Conservation (phyloP, 2,113 vertebrate species). For the Corythaeola cristata region DNA sequence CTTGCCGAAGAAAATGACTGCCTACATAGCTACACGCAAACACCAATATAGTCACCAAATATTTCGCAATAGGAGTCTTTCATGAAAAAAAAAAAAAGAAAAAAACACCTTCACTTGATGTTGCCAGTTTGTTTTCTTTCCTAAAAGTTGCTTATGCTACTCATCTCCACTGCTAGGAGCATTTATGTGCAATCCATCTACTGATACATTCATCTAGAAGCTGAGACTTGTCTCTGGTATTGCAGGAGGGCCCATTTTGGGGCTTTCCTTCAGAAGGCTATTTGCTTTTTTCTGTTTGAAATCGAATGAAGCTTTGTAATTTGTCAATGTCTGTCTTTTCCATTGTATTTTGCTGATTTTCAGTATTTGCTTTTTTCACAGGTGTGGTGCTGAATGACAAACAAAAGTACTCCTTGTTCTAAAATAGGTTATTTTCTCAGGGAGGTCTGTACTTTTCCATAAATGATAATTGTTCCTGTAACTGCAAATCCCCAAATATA, state of each 20-base stretch:
- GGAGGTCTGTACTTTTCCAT: not conserved
- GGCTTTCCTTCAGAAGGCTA: slow-evolving; percentile 36
- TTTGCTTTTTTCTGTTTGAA: slow-evolving; percentile 57
- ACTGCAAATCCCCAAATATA: not conserved
- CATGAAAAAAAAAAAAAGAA: not conserved
- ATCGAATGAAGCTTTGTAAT: slow-evolving; percentile 52
- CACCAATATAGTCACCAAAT: not conserved
- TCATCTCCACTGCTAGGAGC: slow-evolving; percentile 32
- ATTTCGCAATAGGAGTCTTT: not conserved
- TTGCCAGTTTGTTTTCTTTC: slow-evolving; percentile 49
- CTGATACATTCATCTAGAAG: slow-evolving; percentile 23
- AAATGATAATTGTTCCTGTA: not conserved
- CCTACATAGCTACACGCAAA: not conserved
- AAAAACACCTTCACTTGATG: not conserved
- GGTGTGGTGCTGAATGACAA: slow-evolving; percentile 26
- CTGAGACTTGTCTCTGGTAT: not conserved
- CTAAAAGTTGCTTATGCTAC: slow-evolving; percentile 40
- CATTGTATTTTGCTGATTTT: slow-evolving; percentile 45
- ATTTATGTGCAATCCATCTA: slow-evolving; percentile 44
- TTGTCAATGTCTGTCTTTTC: slow-evolving; percentile 31
- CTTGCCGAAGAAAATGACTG: not conserved
- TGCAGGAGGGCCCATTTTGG: not conserved
- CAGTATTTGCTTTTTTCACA: slow-evolving; percentile 27
- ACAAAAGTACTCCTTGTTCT: slow-evolving; percentile 2
- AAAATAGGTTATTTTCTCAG: not conserved